Percentiles rank a stretch among this genome's conserved stretches.
Conservation (phyloP, 1,140 invertebrate genomes). For the Hycleus cichorii region DNA sequence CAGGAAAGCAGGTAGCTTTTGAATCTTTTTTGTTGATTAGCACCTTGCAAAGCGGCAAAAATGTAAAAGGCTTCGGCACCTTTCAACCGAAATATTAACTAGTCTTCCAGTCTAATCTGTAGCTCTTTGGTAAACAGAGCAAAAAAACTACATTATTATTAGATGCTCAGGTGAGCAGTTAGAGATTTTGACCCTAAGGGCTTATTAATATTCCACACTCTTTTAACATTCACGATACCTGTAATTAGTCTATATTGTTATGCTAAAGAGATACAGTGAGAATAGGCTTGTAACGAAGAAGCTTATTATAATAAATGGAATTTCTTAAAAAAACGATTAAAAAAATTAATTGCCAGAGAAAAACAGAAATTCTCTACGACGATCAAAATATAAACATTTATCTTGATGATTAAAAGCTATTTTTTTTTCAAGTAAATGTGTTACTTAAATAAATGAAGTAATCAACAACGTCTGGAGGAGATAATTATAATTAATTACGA, state of each 20-base stretch:
- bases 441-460: too few relatives aligned
- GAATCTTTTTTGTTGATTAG: slow-evolving; percentile 11
- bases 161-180: not conserved
- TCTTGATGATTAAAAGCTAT: too few relatives aligned
- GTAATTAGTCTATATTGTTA: slow-evolving; percentile 13
- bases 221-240: not conserved
- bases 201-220: too few relatives aligned
- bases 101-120: slow-evolving; percentile 7
- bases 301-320: not conserved
- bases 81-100: slow-evolving; percentile 11
- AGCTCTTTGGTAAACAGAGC: slow-evolving; percentile 6
- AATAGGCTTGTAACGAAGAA: slow-evolving; percentile 1
- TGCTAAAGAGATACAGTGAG: slow-evolving; percentile 5
- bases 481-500: too few relatives aligned
- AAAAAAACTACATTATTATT: slow-evolving; percentile 9
- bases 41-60: slow-evolving; percentile 13
- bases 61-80: slow-evolving; percentile 9
- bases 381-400: too few relatives aligned
- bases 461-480: too few relatives aligned
- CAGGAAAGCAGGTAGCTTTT: slow-evolving; percentile 7
- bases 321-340: not conserved
- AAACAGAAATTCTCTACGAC: too few relatives aligned
- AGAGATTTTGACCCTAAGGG: too few relatives aligned
- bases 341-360: not conserved
- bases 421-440: too few relatives aligned